Base-by-base conservation (phyloP, 1,140 invertebrate species). In the Dendroctonus valens region DNA sequence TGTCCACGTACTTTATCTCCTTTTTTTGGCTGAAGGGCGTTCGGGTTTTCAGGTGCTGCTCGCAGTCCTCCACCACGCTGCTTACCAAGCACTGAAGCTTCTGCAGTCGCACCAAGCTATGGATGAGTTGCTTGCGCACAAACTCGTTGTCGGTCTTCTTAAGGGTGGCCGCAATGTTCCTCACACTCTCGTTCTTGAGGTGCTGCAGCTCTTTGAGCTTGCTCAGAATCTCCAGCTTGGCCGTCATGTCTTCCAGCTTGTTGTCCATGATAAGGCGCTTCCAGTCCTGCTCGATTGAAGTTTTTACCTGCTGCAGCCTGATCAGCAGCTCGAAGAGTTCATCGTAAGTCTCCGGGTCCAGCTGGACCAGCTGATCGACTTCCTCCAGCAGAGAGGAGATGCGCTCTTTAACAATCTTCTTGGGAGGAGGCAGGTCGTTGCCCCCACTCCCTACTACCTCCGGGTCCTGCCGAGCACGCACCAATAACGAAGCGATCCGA, bases 1-100 rank as follows among this genome's bases (percentile, higher is more conserved):
- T 73, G 41, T 75, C 71, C 5, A 74, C 65, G 38, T 67, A 69
- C 67, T 73, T 73, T 14, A 74, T 73, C 68, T 75, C 72, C 48
- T 71, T 74, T 46, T 63, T 55, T 2, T 65, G 58, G 41, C 70
- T 67, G 9, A 71, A 72, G 11, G 60, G 48, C 0, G 67, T 71
- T 12, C 68, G 67, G 49, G 71, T 69, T 39, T 72, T 65, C 26
- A 75, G 66, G 7, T 68, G 57, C 41, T 73, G 65, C 8, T 71
- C 69, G 40, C 71, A 75, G 48, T 70, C 65, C 44, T 71, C 71
- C 0, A 74, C 68, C 6, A 75, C 65, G 42, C 66, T 70, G 6
- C 61, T 68, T 6, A 75, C 70, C 4, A 75, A 14, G 38, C 72
- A 74, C 46, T 75, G 74, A 1, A 75, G 44, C 51, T 75, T 75